These are phyloP conservation scores for Stenodera caucasica DNA, from an alignment of 2,888 invertebrate species.

Conservation along the genomic window DNA sequence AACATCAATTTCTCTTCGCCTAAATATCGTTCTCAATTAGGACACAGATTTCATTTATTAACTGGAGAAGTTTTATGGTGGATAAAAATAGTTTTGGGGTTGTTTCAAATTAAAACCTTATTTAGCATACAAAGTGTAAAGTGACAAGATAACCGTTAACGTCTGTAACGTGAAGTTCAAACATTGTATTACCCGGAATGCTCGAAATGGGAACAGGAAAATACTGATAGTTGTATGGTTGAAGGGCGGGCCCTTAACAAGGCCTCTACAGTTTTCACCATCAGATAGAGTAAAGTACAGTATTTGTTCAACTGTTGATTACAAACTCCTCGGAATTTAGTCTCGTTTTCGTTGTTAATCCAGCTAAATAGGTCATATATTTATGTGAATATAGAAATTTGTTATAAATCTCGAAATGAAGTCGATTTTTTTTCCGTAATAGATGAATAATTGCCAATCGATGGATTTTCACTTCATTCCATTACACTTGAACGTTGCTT, in stretches of 20 bases:
- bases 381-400: not conserved
- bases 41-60: no score
- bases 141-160: constrained; percentile 20
- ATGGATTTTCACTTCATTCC: not conserved
- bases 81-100: no score
- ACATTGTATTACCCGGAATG: not conserved
- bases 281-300: constrained; percentile 33
- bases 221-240: constrained; percentile 29
- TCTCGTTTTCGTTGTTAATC: not conserved
- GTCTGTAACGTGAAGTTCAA: not conserved
- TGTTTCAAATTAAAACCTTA: constrained; percentile 20
- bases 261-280: constrained; percentile 34
- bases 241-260: constrained; percentile 17
- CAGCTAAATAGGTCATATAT: not conserved
- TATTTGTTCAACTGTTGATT: constrained; percentile 39
- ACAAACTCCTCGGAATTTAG: constrained; percentile 28
- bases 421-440: no score
- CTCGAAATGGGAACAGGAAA: constrained; percentile 27
- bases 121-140: constrained; percentile 25
- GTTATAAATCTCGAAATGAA: no score
- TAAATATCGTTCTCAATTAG: no score
- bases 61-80: no score
- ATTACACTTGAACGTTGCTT: not conserved
- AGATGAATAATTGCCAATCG: no score
- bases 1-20: no score